Percentiles rank a stretch among this genome's conserved stretches.
Conservation (phyloP, 1,140 invertebrate genomes). For the Aethina tumida region DNA sequence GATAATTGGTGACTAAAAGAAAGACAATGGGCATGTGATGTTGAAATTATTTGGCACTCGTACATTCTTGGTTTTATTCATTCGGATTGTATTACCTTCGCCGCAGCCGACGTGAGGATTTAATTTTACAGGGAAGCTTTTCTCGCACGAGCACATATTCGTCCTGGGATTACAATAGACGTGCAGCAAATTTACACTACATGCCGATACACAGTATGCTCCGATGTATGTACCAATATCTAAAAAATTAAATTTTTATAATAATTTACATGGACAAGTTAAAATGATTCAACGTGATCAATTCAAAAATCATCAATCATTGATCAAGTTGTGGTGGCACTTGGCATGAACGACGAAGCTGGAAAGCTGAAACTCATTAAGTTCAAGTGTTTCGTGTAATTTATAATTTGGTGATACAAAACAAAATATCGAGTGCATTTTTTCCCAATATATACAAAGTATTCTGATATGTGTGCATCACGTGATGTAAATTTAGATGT, state of each 20-base stretch:
- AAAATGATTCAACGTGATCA: too few relatives aligned
- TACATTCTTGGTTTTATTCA: conserved; percentile 4
- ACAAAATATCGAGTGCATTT: too few relatives aligned
- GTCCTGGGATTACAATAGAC: conserved; percentile 63
- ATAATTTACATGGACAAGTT: too few relatives aligned
- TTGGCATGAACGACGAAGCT: too few relatives aligned
- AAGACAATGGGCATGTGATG: background rate
- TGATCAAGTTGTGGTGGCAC: too few relatives aligned
- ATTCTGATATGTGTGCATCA: too few relatives aligned
- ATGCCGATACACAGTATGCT: conserved; percentile 61
- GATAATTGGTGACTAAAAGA: conserved; percentile 6
- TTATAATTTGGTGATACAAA: too few relatives aligned
- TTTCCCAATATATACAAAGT: too few relatives aligned
- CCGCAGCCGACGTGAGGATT: conserved; percentile 62
- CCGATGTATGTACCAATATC: conserved; percentile 63
- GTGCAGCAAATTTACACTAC: conserved; percentile 59
- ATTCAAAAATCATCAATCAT: too few relatives aligned
- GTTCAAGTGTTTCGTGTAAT: too few relatives aligned
- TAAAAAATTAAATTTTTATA: conserved; percentile 38
- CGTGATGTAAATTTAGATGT: too few relatives aligned
- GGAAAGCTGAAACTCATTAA: too few relatives aligned
- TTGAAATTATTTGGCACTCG: conserved; percentile 3
- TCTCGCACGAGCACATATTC: conserved; percentile 62
- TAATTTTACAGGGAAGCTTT: conserved; percentile 64
- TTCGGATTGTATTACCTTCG: conserved; percentile 50